phyloP scores from a whole-genome alignment of 2,113 vertebrate species.

The Zosterops pallidus region DNA sequence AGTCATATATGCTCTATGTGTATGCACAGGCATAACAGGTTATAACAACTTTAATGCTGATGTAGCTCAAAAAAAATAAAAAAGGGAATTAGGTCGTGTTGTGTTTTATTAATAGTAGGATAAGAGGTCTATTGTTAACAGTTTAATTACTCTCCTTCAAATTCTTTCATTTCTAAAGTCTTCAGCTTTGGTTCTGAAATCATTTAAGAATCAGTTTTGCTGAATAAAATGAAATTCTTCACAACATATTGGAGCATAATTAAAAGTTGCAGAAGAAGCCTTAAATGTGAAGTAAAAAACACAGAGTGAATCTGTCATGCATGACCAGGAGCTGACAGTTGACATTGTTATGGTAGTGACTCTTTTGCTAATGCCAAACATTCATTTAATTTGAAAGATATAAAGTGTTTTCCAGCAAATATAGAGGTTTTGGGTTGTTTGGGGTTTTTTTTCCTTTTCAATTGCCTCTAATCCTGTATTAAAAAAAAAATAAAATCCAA shows the following conservation, averaged over 20 bases:
- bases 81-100: neutral
- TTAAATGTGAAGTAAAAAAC: neutral
- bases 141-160: neutral
- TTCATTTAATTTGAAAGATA: neutral
- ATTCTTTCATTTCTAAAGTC: neutral
- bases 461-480: neutral
- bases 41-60: neutral
- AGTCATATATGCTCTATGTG: accelerated
- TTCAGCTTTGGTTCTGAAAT: neutral
- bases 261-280: neutral
- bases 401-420: neutral
- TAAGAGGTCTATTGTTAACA: neutral
- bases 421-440: accelerated
- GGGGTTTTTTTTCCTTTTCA: neutral
- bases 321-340: neutral
- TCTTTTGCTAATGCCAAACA: neutral
- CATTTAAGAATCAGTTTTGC: neutral
- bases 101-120: neutral
- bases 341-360: neutral
- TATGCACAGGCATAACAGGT: accelerated
- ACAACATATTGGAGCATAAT: neutral
- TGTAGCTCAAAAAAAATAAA: neutral
- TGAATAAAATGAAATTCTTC: neutral
- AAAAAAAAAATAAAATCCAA: neutral
- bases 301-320: neutral